Conservation (phyloP, 2,888 invertebrate genomes). For the Oligia fasciuncula region DNA sequence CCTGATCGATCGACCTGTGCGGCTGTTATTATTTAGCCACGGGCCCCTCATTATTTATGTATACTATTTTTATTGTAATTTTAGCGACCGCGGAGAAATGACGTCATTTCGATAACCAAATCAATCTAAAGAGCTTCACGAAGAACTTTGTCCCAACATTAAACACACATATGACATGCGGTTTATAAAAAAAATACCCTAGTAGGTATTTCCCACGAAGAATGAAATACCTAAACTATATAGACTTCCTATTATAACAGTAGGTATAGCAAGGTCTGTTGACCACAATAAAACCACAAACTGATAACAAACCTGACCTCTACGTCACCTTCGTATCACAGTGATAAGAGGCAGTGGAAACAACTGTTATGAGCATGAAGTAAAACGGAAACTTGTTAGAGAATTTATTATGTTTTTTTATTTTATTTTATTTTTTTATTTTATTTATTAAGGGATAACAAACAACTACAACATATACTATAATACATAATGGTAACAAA, state of each 20-base stretch:
- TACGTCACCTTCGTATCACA: background rate
- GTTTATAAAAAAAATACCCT: background rate
- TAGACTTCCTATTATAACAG: background rate
- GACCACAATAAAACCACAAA: constrained; percentile 19
- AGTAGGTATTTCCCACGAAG: background rate
- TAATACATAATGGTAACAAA: too few relatives aligned
- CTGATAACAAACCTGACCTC: constrained; percentile 48
- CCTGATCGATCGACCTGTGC: too few relatives aligned
- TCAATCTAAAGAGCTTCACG: background rate
- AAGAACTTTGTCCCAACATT: background rate
- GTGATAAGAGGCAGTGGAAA: constrained; percentile 14
- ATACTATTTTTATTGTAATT: background rate
- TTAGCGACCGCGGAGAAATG: background rate
- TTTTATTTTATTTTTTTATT: too few relatives aligned
- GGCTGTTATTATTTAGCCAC: too few relatives aligned
- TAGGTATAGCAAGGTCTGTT: constrained; percentile 17
- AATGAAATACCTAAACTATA: background rate
- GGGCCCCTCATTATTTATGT: background rate
- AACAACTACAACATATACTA: too few relatives aligned
- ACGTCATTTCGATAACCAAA: background rate
- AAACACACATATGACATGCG: background rate
- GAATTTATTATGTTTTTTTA: background rate
- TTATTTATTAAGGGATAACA: too few relatives aligned
- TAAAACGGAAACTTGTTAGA: constrained; percentile 4
- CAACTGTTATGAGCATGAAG: background rate